Base-by-base conservation (phyloP, 2,797 vertebrate genomes). In the Protonibea diacanthus region DNA sequence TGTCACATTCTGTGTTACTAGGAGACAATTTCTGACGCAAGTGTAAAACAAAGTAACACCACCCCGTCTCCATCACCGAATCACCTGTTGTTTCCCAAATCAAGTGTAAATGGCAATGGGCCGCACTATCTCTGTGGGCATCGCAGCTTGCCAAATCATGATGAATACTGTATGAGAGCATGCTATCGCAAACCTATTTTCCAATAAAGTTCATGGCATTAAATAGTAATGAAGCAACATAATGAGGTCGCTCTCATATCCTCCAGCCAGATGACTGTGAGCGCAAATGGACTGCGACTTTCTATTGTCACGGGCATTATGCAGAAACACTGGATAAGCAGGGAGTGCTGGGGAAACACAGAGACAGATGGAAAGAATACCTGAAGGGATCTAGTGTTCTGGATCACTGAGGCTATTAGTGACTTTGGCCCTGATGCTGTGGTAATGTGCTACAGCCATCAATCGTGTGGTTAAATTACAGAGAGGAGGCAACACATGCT, bases 191-290 rank as follows among this genome's bases (percentile, higher is more conserved):
- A 89, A 85, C 71, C 86, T 83, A 86, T 88, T 90, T 86, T 89
- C 85, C 84, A 85, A 82, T 87, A 88, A 92, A 91, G 88, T 89
- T 89, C 86, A 82, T n/a, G 83, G 80, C 82, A 91, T 92, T 90
- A 93, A 93, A 91, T 84, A 89, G 62, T 91, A 86, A 93, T 92
- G 89, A 88, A 77, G 81, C 62, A 67, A 81, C 85, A 83, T 90
- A 92, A 93, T 92, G 90, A 92, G 90, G 88, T 78, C 38, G 79
- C 75, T 81, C 78, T 80, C 48, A 42, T 80, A 64, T 86, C 89
- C 82, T 78, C 66, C 23, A 65, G 77, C 74, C 74, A 69, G 79
- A 76, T 87, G 76, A 88, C 83, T 79, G 69, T 17, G 68, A 84
- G 73, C 55, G 57, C 70, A 87, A 90, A 92, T 88, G 89, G 85